Evolutionary conservation across 2,797 vertebrate genomes (phyloP).

Genomic region (Pterois miles): DNA sequence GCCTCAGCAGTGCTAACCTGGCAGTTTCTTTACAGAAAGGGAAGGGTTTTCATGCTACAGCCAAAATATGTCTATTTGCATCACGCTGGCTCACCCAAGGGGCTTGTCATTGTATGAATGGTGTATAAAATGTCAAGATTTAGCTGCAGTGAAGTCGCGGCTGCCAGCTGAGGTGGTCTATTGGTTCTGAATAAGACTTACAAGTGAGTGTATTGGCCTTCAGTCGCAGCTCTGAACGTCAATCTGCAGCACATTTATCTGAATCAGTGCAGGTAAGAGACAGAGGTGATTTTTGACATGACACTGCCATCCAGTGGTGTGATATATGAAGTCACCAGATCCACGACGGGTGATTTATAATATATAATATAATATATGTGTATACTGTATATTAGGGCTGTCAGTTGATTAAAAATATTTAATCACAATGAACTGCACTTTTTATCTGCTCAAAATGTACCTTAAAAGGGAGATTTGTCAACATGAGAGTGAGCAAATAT

Average conservation of each 20-base stretch:
- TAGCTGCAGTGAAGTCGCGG: background rate
- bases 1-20: background rate
- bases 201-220: background rate
- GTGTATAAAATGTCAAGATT: slow-evolving; percentile 6
- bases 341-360: background rate
- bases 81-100: background rate
- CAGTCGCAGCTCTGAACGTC: background rate
- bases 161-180: background rate
- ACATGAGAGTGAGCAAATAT: too few species aligned
- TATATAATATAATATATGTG: rapidly evolving
- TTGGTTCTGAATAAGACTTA: slow-evolving; percentile 14
- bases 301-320: slow-evolving; percentile 63
- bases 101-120: background rate
- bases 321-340: background rate
- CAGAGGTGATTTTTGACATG: background rate
- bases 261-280: background rate
- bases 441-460: too few species aligned
- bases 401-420: rapidly evolving
- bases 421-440: too few species aligned
- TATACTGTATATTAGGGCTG: too few species aligned
- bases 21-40: background rate
- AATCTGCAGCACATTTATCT: slow-evolving; percentile 2
- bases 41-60: background rate
- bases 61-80: background rate
- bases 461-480: too few species aligned